Evolutionary conservation across 2,797 vertebrate species (phyloP).

Genomic region (Falco berigora): DNA sequence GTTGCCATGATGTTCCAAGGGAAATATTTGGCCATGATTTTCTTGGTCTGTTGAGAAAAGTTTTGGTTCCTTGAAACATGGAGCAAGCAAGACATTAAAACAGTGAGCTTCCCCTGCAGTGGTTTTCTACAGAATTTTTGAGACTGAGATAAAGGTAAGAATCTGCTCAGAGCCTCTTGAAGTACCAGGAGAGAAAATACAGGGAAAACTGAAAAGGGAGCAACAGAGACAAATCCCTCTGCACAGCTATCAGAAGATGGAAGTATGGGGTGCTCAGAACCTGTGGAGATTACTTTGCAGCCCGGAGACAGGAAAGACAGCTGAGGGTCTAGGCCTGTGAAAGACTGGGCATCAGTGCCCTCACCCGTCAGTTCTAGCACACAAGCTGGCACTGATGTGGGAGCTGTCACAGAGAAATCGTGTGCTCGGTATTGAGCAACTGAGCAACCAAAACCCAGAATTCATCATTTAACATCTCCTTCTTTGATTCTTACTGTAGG

Average conservation of each 20-base stretch:
- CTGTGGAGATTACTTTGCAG: not conserved
- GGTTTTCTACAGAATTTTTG: not conserved
- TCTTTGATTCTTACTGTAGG: not conserved
- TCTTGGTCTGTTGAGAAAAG: not conserved
- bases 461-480: not conserved
- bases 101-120: not conserved
- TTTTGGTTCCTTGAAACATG: not conserved
- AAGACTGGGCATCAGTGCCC: not conserved
- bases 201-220: not conserved
- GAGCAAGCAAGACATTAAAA: not conserved
- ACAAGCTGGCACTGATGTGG: not conserved
- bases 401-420: not conserved
- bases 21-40: not conserved
- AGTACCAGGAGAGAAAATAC: not conserved
- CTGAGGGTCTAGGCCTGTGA: not conserved
- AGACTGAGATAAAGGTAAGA: not conserved
- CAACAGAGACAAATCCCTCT: not conserved
- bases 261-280: not conserved
- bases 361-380: not conserved
- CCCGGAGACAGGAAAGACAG: not conserved
- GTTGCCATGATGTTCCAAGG: not conserved
- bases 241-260: not conserved
- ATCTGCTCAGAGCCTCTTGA: not conserved
- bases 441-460: not conserved
- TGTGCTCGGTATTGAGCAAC: not conserved